A percentile compares a stretch with the other conserved stretches of the same genome.
These are phyloP conservation scores for Macrotis lagotis DNA, from an alignment of 2,113 vertebrate genomes.

Conservation along the genomic window DNA sequence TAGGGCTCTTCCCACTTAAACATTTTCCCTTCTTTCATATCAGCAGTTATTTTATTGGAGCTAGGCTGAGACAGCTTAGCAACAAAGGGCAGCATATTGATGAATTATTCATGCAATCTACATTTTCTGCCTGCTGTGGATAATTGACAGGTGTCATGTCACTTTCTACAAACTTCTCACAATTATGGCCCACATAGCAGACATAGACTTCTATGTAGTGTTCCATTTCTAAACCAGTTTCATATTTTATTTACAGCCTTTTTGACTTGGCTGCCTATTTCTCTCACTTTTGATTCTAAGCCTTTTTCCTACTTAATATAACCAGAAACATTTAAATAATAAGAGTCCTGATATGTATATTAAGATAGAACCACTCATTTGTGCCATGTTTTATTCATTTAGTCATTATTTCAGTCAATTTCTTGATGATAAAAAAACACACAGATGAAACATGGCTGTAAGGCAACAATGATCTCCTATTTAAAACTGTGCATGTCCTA, in stretches of 20 bases:
- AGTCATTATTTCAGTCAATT: constrained; percentile 70
- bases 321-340: constrained; percentile 76
- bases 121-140: constrained; percentile 82
- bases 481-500: constrained; percentile 75
- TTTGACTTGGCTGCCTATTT: constrained; percentile 69
- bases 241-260: constrained; percentile 85
- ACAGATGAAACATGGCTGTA: constrained; percentile 70
- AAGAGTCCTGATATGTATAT: constrained; percentile 58
- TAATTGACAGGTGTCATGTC: constrained; percentile 88
- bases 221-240: constrained; percentile 74
- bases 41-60: constrained; percentile 78
- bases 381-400: constrained; percentile 40
- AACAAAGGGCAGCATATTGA: constrained; percentile 81
- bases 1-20: constrained; percentile 78
- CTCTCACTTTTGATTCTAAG: constrained; percentile 66
- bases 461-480: constrained; percentile 56
- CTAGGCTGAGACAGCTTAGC: constrained; percentile 77
- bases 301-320: constrained; percentile 72
- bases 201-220: constrained; percentile 63
- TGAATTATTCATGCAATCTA: constrained; percentile 89
- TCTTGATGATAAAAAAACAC: constrained; percentile 73
- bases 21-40: constrained; percentile 78
- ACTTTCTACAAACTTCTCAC: constrained; percentile 82
- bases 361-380: constrained; percentile 67
- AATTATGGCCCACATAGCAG: constrained; percentile 84